Base-by-base conservation (phyloP, 2,888 invertebrate genomes). In the Cylloceria caligata region DNA sequence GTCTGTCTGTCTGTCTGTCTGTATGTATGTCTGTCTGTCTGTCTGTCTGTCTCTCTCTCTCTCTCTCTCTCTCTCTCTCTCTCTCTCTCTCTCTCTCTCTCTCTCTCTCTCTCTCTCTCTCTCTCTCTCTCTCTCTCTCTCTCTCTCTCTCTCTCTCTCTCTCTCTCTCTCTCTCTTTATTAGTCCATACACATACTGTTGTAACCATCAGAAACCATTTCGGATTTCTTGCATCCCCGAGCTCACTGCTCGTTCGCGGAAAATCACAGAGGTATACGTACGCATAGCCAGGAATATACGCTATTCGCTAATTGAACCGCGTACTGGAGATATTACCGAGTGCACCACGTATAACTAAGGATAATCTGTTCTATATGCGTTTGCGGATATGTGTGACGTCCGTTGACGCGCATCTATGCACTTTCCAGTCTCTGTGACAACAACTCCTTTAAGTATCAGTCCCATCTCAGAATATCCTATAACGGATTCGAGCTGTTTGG, bases 291-390 rank as follows among this genome's bases (percentile, higher is more conserved):
- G 13, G 52, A 4, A 11, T 21, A 52, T 24, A 24, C 11, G 11
- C 19, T n/a, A 52, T 52, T 13, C 52, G 13, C 21, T 24, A 24
- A 24, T 24, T 24, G 11, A 52, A 13, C 24, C 52, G 11, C 24
- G 13, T 24, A 24, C 11, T 9, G 16, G 4, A 19, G 36, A 72
- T 65, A 42, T 45, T 39, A 16, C 30, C 30, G 7, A 52, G 47
- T 62, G 3, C 21, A 6, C 42, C 11, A 19, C 64, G 11, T 24
- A 55, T 2, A 19, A 49, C 27, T 19, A 52, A n/a, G n/a, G 47
- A 57, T 80, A 80, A 76, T 75, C 75, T 64, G 71, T 21, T 30
- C 11, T 57, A 47, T 67, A 76, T 76, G 24, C n/a, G 30, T 49
- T 34, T 80, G 13, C 52, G 24, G 55, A 45, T 45, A 57, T 39